A percentile compares a stretch with the other conserved stretches of the same genome.
Evolutionary conservation across 1,140 invertebrate species (phyloP).

Genomic region (Episyrphus balteatus): DNA sequence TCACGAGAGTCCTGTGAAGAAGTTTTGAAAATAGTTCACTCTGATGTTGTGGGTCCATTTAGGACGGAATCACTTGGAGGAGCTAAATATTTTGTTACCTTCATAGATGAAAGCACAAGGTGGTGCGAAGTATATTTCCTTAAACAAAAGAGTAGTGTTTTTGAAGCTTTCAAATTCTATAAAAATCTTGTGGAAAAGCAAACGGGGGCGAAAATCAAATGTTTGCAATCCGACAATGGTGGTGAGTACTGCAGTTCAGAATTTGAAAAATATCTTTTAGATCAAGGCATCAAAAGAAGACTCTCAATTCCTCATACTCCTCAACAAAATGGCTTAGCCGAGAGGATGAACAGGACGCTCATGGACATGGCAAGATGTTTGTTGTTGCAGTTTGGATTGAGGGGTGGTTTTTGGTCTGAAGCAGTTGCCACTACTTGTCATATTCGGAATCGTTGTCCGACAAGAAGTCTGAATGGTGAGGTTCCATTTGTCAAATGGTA

Average conservation of each 20-base stretch:
- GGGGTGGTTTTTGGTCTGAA: slow-evolving; percentile 14
- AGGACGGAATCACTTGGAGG: background rate
- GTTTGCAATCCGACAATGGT: too few species aligned
- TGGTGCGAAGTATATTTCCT: background rate
- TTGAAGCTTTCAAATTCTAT: background rate
- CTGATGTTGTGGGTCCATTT: background rate
- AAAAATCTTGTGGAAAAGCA: background rate
- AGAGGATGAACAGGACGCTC: slow-evolving; percentile 9
- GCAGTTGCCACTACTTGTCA: slow-evolving; percentile 12
- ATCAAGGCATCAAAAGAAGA: slow-evolving; percentile 8
- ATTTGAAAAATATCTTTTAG: too few species aligned
- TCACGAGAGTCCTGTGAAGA: background rate
- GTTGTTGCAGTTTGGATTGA: slow-evolving; percentile 4
- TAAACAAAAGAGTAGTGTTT: background rate
- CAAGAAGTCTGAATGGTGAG: slow-evolving; percentile 3
- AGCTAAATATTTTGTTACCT: background rate
- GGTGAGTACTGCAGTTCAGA: too few species aligned
- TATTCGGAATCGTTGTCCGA: slow-evolving; percentile 12
- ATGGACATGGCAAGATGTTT: slow-evolving; percentile 12
- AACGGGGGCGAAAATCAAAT: background rate
- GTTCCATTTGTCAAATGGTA: slow-evolving; percentile 30
- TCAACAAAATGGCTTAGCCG: slow-evolving; percentile 12
- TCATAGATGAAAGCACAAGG: background rate
- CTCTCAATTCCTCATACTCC: slow-evolving; percentile 9
- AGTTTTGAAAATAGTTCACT: background rate